A percentile compares a stretch with the other conserved stretches of the same genome.
Evolutionary conservation across 2,113 vertebrate species (phyloP).

Genomic region (Noctilio leporinus): DNA sequence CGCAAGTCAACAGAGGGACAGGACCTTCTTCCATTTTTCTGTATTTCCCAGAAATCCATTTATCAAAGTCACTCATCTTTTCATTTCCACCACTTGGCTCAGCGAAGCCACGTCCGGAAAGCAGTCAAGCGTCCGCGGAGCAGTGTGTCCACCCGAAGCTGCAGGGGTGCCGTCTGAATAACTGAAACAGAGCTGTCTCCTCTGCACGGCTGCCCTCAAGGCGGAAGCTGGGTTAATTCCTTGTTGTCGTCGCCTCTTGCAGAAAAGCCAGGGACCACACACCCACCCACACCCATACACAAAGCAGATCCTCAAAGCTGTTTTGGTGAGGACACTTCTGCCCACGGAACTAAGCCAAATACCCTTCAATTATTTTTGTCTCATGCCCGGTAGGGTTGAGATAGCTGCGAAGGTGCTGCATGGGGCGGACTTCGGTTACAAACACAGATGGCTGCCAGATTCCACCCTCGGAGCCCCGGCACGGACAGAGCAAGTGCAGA

Average conservation of each 20-base stretch:
- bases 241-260: not conserved
- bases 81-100: slow-evolving; percentile 23
- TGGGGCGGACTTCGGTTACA: slow-evolving; percentile 42
- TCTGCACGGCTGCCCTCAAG: slow-evolving; percentile 77
- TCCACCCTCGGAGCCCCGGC: not conserved
- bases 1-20: slow-evolving; percentile 88
- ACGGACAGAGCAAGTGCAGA: not conserved
- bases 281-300: not conserved
- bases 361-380: not conserved
- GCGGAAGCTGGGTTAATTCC: not conserved
- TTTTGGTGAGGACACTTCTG: slow-evolving; percentile 36
- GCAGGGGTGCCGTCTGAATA: slow-evolving; percentile 73
- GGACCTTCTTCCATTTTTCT: slow-evolving; percentile 85
- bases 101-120: slow-evolving; percentile 62
- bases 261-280: not conserved
- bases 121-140: slow-evolving; percentile 78
- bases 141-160: slow-evolving; percentile 75
- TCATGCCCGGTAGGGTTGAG: not conserved
- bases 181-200: slow-evolving; percentile 76
- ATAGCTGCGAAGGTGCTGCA: not conserved
- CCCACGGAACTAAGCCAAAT: slow-evolving; percentile 25
- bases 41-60: slow-evolving; percentile 53
- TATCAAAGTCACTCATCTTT: slow-evolving; percentile 56
- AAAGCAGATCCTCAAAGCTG: slow-evolving; percentile 26
- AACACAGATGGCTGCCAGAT: slow-evolving; percentile 29